Conservation (phyloP, 2,797 vertebrate species). For the Cephalopachus bancanus region DNA sequence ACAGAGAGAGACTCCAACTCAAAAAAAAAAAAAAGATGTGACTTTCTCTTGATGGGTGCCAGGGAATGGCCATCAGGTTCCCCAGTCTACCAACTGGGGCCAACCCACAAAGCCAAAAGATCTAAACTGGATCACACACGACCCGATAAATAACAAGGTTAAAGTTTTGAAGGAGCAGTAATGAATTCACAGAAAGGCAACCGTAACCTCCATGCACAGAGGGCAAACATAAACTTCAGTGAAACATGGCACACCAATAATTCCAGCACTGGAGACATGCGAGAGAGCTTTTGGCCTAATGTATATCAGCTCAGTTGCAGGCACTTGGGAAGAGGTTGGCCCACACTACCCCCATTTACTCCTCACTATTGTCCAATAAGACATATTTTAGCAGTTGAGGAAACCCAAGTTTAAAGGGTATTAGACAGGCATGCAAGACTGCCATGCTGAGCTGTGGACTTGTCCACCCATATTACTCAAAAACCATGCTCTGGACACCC, state of each 20-base stretch:
- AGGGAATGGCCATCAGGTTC: not conserved
- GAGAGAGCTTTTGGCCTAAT: too few relatives aligned
- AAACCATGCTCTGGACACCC: not conserved
- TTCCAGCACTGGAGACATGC: accelerated
- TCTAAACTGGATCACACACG: not conserved
- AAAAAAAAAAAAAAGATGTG: not conserved
- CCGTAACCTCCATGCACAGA: not conserved
- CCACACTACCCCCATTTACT: not conserved
- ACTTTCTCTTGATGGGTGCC: not conserved
- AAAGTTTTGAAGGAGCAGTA: not conserved
- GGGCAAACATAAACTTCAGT: not conserved
- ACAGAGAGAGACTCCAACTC: too few relatives aligned
- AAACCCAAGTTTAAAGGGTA: not conserved
- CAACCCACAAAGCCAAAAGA: not conserved
- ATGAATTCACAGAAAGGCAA: conserved; percentile 9
- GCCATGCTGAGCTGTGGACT: not conserved
- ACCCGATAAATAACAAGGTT: not conserved
- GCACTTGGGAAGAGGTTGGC: not conserved
- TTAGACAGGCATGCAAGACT: not conserved
- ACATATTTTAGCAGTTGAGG: not conserved
- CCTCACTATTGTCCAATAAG: not conserved
- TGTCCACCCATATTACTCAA: not conserved
- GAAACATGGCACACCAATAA: not conserved
- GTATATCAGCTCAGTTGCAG: too few relatives aligned
- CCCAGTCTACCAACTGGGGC: not conserved